Base-by-base conservation (phyloP, 2,797 vertebrate species). In the Hapalemur alaotrensis region DNA sequence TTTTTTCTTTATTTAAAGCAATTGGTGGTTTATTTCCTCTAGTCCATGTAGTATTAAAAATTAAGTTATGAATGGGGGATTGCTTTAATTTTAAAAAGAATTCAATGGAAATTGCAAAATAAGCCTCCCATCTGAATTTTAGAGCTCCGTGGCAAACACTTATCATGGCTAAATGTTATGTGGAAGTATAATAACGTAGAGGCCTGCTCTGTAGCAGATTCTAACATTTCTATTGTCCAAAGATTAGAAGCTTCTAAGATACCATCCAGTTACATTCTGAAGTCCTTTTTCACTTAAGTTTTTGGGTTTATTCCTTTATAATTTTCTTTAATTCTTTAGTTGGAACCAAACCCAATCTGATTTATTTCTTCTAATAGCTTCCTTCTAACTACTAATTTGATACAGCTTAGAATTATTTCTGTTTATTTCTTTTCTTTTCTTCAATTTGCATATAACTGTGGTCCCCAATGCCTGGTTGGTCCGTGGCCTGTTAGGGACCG, bases 41-140 rank as follows among this genome's bases (percentile, higher is more conserved):
- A n/a, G 50, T 90, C 4, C 28, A 18, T 28, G 2, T 11, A 75
- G 23, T 72, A 46, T 76, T 72, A 79, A 83, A 91, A 72, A 70
- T 86, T 75, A 87, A 93, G 5, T 61, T 52, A 0, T 73, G n/a
- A 93, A 12, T 67, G 8, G 35, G 82, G 7, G 23, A 4, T 76
- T 92, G 8, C 7, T 96, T 67, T 92, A 78, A 52, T 92, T 93
- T 14, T 78, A 73, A 88, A 57, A 94, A 67, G 5, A 91, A 76
- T 88, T 43, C 25, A 57, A 8, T 70, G 22, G 46, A 75, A 72
- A 87, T 91, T 57, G 3, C 54, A 88, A 80, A 91, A 41, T 89
- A 65, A 85, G 8, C 63, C 15, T 72, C 28, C 15, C 70, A 22
- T 65, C 28, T 91, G 59, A 96, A 79, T 88, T 93, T 61, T 88